Base-by-base conservation (phyloP, 2,888 invertebrate genomes). In the Phaonia tiefii region DNA sequence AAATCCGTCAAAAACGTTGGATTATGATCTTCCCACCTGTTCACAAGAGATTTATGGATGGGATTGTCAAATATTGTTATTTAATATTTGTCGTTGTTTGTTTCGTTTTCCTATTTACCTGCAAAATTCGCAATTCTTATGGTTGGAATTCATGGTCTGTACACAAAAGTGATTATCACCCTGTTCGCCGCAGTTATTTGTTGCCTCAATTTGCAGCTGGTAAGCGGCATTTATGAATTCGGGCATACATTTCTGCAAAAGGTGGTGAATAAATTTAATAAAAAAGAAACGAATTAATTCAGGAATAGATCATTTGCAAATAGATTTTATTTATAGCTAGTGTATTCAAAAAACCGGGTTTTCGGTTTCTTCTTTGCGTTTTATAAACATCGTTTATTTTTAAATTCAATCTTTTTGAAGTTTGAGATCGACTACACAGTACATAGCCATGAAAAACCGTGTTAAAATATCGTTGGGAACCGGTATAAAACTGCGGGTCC, bases 211-310 rank as follows among this genome's bases (percentile, higher is more conserved):
- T 83, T 93, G 92, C 71, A 96, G 93, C 89, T 95, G 94, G 91
- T 96, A 99, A 8, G 99, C 99, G 3, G 98, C 98, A 89, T 99
- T 99, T 89, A 96, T 97, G 91, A 99, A 99, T 86, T 97, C 97
- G 0, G 99, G 99, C 87, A 97, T 95, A 91, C 99, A 99, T 92
- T 96, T 94, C 96, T 97, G 93, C 3, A 56, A 63, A 15, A 4
- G 22, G 37, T 60, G 17, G 42, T 39, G 13, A n/a, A n/a, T n/a
- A n/a, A n/a, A n/a, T n/a, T n/a, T n/a, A n/a, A n/a, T n/a, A n/a
- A n/a, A n/a, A n/a, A n/a, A 42, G 4, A 49, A 51, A 54, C n/a
- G n/a, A n/a, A 1, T 31, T 56, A 3, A 15, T 8, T 39, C 15
- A 37, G 1, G 37, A 37, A 70, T 63, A 69, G 39, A 51, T 74